phyloP scores from a whole-genome alignment of 2,113 vertebrate genomes.

The Pteruthius melanotis region DNA sequence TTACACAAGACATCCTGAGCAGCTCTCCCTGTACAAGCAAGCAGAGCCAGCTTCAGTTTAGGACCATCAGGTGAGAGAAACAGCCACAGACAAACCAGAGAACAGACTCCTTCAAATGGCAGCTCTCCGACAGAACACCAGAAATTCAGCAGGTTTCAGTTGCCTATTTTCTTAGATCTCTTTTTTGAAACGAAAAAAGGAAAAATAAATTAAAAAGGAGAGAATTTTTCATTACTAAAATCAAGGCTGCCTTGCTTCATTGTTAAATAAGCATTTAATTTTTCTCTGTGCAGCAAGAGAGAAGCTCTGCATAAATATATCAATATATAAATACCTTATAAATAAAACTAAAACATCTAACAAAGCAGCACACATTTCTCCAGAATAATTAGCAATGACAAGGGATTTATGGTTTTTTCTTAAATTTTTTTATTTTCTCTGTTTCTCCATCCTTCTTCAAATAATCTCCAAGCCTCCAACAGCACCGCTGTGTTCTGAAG shows the following conservation, averaged over 20 bases:
- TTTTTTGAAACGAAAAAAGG: neutral
- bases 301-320: neutral
- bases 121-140: neutral
- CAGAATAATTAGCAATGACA: neutral
- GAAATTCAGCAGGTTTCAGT: neutral
- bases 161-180: neutral
- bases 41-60: neutral
- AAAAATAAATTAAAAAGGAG: rapidly evolving
- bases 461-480: neutral
- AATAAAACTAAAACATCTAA: neutral
- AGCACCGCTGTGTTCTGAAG: rapidly evolving
- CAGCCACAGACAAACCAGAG: neutral
- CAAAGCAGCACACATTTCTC: neutral
- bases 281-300: neutral
- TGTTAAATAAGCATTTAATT: neutral
- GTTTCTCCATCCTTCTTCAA: neutral
- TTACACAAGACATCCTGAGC: neutral
- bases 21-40: neutral
- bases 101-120: neutral
- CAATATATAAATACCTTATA: neutral
- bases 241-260: neutral
- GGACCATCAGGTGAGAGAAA: neutral
- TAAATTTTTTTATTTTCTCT: too few species aligned
- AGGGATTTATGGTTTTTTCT: neutral
- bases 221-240: neutral